phyloP scores from a whole-genome alignment of 2,797 vertebrate species.

The Periparus ater region DNA sequence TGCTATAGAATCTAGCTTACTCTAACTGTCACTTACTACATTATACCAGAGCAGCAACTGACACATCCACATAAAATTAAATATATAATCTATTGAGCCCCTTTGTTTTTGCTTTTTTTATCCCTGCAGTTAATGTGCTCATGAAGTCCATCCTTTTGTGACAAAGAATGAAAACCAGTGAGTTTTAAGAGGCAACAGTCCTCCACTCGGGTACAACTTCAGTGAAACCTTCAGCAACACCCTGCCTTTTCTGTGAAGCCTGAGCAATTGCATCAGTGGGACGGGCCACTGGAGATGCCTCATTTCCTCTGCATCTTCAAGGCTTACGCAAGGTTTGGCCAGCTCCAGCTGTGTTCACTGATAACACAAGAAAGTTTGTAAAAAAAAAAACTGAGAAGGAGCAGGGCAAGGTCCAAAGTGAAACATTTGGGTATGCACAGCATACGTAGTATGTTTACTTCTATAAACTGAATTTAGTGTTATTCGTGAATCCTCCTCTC shows the following conservation, averaged over 20 bases:
- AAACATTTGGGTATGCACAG: neutral
- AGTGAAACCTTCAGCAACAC: neutral
- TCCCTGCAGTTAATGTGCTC: neutral
- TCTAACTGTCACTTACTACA: neutral
- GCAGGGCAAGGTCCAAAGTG: neutral
- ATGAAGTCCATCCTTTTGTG: neutral
- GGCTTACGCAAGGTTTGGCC: neutral
- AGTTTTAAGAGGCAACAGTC: neutral
- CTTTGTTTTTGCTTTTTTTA: fast-evolving
- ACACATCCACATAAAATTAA: neutral
- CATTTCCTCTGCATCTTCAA: neutral
- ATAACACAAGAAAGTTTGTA: neutral
- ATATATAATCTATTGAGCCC: neutral
- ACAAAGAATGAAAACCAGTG: neutral
- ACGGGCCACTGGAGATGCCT: neutral
- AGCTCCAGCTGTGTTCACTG: neutral
- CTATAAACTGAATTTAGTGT: fast-evolving
- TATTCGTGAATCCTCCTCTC: neutral
- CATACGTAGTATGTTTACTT: fast-evolving
- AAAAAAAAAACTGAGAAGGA: neutral
- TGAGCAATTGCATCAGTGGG: neutral
- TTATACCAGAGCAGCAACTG: neutral
- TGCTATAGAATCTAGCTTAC: neutral
- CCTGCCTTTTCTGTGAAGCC: neutral
- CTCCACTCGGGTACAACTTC: neutral